A percentile compares a stretch with the other conserved stretches of the same genome.
Evolutionary conservation across 1,140 invertebrate species (phyloP).

Genomic region (Pygmarrhopalites habei): DNA sequence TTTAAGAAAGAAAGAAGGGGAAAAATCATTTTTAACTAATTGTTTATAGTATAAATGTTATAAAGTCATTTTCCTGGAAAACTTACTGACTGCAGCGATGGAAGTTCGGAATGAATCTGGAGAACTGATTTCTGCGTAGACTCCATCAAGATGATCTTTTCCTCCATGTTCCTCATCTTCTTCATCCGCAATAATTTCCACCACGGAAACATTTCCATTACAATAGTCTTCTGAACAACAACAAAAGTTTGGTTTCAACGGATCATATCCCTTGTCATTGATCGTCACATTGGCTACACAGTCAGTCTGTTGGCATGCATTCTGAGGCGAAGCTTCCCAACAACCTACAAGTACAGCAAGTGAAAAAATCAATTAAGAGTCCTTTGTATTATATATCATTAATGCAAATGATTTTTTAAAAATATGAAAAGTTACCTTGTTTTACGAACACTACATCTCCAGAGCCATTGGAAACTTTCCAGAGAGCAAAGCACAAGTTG

Average conservation of each 20-base stretch:
- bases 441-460: not conserved
- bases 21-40: too few relatives aligned
- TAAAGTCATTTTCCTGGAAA: too few relatives aligned
- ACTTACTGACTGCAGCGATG: not conserved
- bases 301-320: not conserved
- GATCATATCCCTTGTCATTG: not conserved
- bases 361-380: not conserved
- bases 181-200: conserved; percentile 10
- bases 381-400: not conserved
- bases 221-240: conserved; percentile 23
- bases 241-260: conserved; percentile 17
- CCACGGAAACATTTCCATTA: conserved; percentile 22
- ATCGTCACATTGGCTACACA: not conserved
- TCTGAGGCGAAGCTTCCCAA: conserved; percentile 13
- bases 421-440: conserved; percentile 2
- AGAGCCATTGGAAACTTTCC: conserved; percentile 1
- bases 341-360: conserved; percentile 12
- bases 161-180: not conserved
- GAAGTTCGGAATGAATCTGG: not conserved
- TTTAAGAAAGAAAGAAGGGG: too few relatives aligned
- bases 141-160: not conserved
- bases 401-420: not conserved
- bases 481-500: conserved; percentile 4
- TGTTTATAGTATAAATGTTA: too few relatives aligned
- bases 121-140: not conserved